Evolutionary conservation across 2,888 invertebrate genomes (phyloP), one percentile per base, ranked within the genome.

Genomic region (Seira ritae): DNA sequence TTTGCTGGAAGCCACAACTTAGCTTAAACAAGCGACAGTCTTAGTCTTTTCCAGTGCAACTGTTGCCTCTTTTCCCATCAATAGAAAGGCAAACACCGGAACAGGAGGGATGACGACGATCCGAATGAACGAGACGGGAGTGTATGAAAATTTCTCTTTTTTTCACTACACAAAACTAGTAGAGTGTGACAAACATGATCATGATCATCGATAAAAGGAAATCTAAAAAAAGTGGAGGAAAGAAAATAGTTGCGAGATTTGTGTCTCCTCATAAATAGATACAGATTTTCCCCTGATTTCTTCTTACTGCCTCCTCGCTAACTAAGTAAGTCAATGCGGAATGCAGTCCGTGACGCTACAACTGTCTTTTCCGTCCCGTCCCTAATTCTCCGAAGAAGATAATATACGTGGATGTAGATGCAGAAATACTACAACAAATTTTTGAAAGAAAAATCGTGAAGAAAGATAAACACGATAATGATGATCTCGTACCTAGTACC

Each of bases 41-140:
- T 42, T 42, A 60, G 4, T 10, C 1, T 69, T 69, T 76, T 37
- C 68, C 76, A 76, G 68, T 79, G 19, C 46, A 80, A 80, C 74
- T 80, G 80, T 75, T 80, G 71, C 81, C 70, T 81, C 68, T 74
- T 65, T 20, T 22, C 31, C 46, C 31, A 20, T 46, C 70, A 24
- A 65, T 37, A n/a, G 37, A 19, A 79, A 60, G 66, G 60, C 31
- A 62, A 62, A 62, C 62, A 62, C 62, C 62, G 62, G 8, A 62
- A 62, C 62, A 62, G 62, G 62, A 62, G 22, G 62, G n/a, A 62
- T 62, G 62, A 62, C 62, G 62, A 62, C 62, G 62, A 62, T 62
- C n/a, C 62, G 62, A 62, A 1, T 62, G 62, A 62, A 62, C 62
- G 60, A n/a, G 60, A 60, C 60, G 62, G 22, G 20, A 62, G 22